phyloP scores from a whole-genome alignment of 2,888 invertebrate species.

The Synergus japonicus region DNA sequence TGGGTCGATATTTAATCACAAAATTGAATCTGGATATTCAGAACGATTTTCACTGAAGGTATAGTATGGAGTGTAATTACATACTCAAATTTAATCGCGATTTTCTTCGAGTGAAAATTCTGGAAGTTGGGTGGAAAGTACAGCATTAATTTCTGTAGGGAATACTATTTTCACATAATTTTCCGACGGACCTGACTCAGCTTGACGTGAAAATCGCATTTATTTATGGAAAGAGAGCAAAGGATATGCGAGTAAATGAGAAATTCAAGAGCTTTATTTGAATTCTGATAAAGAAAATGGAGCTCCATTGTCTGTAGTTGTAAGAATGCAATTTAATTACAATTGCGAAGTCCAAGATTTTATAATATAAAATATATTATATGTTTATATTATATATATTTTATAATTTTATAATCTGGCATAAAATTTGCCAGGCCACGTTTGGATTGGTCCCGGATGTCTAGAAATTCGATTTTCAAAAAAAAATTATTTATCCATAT shows the following conservation, averaged over 20 bases:
- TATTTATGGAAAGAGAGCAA: constrained; percentile 17
- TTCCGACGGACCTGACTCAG: constrained; percentile 16
- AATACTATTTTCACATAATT: constrained; percentile 36
- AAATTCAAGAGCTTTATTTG: constrained; percentile 30
- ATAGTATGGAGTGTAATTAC: constrained; percentile 13
- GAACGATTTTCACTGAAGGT: background rate
- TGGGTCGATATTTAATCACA: background rate
- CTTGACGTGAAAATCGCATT: constrained; percentile 17
- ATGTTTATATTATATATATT: too few species aligned
- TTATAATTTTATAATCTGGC: too few species aligned
- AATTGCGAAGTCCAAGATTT: too few species aligned
- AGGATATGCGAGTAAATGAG: constrained; percentile 10
- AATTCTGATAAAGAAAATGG: constrained; percentile 21
- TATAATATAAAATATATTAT: too few species aligned
- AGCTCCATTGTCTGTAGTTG: background rate
- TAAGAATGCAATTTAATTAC: constrained; percentile 10
- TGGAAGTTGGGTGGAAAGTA: background rate
- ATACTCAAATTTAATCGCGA: background rate
- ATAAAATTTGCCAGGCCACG: too few species aligned
- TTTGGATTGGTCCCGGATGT: too few species aligned
- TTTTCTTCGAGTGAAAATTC: constrained; percentile 12
- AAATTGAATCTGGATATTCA: background rate
- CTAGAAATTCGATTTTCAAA: too few species aligned
- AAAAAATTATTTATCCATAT: too few species aligned
- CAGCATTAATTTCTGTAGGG: constrained; percentile 35